These are phyloP conservation scores for Drosophila koepferae DNA, from an alignment of 2,888 invertebrate genomes.

Conservation along the genomic window DNA sequence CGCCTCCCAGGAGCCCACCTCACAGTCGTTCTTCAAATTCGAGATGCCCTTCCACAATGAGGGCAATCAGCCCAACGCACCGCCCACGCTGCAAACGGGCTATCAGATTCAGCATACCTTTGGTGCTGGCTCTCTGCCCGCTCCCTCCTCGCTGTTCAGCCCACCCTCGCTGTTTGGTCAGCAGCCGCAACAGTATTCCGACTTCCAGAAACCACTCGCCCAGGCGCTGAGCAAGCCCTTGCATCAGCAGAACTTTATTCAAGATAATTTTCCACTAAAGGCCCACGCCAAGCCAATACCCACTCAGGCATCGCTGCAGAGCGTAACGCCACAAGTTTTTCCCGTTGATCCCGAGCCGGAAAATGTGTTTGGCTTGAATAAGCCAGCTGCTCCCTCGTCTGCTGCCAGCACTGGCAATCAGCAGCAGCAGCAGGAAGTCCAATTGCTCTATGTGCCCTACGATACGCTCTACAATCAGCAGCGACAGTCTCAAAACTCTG, in stretches of 20 bases:
- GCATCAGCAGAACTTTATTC: constrained; percentile 81
- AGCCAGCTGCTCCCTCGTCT: constrained; percentile 52
- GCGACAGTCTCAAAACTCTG: constrained; percentile 51
- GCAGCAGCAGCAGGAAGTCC: constrained; percentile 88
- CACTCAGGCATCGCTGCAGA: constrained; percentile 72
- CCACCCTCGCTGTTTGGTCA: constrained; percentile 80
- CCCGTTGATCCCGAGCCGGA: constrained; percentile 73
- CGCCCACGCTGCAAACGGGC: constrained; percentile 83
- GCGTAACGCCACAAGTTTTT: constrained; percentile 78
- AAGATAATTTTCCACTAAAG: constrained; percentile 77
- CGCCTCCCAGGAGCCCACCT: constrained; percentile 81
- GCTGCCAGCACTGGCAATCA: constrained; percentile 43
- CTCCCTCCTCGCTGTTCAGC: constrained; percentile 79
- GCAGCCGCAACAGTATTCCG: constrained; percentile 79
- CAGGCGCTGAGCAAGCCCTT: constrained; percentile 78
- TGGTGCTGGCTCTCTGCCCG: constrained; percentile 60
- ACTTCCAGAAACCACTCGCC: constrained; percentile 75
- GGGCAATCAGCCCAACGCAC: constrained; percentile 54
- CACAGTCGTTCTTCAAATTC: constrained; percentile 85
- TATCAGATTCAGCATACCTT: constrained; percentile 84
- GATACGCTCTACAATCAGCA: constrained; percentile 88
- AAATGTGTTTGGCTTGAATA: constrained; percentile 68
- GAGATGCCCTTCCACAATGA: constrained; percentile 83
- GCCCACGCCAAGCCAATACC: constrained; percentile 75
- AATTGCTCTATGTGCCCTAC: constrained; percentile 92